A percentile compares a stretch with the other conserved stretches of the same genome.
Conservation (phyloP, 2,888 invertebrate species). For the Ectobius pallidus region DNA sequence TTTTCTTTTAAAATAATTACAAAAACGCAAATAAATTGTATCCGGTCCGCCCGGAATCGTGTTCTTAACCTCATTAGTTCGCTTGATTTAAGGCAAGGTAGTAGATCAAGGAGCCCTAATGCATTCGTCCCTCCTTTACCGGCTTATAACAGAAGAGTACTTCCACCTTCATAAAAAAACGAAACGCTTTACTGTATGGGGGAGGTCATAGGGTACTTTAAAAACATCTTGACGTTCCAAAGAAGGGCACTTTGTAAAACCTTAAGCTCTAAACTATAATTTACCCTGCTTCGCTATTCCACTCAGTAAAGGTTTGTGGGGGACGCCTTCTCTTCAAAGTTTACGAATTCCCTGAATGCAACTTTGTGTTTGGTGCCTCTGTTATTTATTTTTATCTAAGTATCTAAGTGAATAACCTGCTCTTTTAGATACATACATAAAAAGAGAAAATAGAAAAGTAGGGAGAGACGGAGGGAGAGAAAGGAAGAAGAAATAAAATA, state of each 20-base stretch:
- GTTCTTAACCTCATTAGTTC: no score
- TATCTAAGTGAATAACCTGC: not conserved
- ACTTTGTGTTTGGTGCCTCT: not conserved
- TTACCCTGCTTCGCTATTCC: not conserved
- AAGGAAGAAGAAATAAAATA: not conserved
- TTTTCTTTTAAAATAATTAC: no score
- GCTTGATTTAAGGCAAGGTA: no score
- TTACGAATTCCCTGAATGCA: not conserved
- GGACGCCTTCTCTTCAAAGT: not conserved
- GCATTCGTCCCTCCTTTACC: no score
- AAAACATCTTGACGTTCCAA: conserved; percentile 3
- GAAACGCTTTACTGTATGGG: not conserved
- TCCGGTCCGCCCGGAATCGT: no score
- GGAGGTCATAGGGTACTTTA: not conserved
- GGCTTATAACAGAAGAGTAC: not conserved
- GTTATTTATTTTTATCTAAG: not conserved
- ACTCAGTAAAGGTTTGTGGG: not conserved
- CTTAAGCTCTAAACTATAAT: conserved; percentile 6
- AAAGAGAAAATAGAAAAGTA: not conserved
- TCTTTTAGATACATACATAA: not conserved
- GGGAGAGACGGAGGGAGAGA: not conserved
- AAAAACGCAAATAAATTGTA: no score
- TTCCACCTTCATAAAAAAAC: not conserved
- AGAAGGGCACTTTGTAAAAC: not conserved
- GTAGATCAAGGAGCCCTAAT: no score